Percentiles rank a stretch among this genome's conserved stretches.
These are phyloP conservation scores for Oegoconia quadripuncta DNA, from an alignment of 2,888 invertebrate species.

Conservation along the genomic window DNA sequence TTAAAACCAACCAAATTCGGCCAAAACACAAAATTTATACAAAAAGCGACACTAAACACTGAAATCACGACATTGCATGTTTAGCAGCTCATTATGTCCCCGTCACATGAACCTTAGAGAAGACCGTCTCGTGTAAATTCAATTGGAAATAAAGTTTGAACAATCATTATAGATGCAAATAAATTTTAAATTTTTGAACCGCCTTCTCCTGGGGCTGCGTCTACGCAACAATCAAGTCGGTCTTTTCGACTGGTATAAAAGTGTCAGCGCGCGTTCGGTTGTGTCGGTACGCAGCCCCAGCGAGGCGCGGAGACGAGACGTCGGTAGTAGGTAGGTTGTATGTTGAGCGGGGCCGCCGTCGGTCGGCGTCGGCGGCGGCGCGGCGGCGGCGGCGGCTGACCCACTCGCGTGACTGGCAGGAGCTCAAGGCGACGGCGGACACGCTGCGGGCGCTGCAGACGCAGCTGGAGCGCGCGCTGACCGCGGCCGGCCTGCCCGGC, in stretches of 20 bases:
- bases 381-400: slow-evolving; percentile 63
- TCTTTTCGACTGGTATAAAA: not conserved
- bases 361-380: slow-evolving; percentile 37
- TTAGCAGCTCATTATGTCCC: slow-evolving; percentile 74
- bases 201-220: slow-evolving; percentile 65
- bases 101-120: slow-evolving; percentile 72
- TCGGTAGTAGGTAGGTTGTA: slow-evolving; percentile 48
- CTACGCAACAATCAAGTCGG: slow-evolving; percentile 14
- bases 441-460: slow-evolving; percentile 89
- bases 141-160: slow-evolving; percentile 63
- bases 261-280: not conserved
- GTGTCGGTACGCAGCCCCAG: slow-evolving; percentile 30
- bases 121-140: slow-evolving; percentile 65
- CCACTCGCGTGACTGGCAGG: slow-evolving; percentile 79
- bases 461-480: slow-evolving; percentile 86
- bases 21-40: slow-evolving; percentile 46
- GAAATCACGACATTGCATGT: slow-evolving; percentile 76
- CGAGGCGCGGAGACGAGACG: slow-evolving; percentile 33
- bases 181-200: slow-evolving; percentile 45
- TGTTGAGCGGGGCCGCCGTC: slow-evolving; percentile 45
- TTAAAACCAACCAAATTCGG: slow-evolving; percentile 59
- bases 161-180: slow-evolving; percentile 61
- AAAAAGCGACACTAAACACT: slow-evolving; percentile 59
- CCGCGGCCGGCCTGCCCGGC: slow-evolving; percentile 81
- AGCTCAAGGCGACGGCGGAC: slow-evolving; percentile 91